A percentile compares a stretch with the other conserved stretches of the same genome.
phyloP scores from a whole-genome alignment of 2,888 invertebrate species.

The Dinocampus coccinellae region DNA sequence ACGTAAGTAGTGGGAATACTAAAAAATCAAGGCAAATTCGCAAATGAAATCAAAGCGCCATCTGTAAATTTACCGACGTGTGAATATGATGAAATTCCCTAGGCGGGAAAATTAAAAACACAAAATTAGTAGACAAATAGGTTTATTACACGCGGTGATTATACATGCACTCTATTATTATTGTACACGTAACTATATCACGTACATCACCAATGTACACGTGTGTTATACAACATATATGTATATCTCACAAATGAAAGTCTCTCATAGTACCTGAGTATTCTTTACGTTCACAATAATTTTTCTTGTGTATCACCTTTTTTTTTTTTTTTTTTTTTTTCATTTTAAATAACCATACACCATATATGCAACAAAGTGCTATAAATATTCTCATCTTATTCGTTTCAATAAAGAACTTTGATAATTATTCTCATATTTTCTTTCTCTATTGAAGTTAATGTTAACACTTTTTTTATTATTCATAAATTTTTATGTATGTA shows the following conservation, averaged over 20 bases:
- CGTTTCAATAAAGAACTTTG: background rate
- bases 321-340: background rate
- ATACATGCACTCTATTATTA: slow-evolving; percentile 23
- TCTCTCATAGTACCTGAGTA: slow-evolving; percentile 20
- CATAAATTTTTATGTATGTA: background rate
- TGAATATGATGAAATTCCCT: too few relatives aligned
- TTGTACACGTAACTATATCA: slow-evolving; percentile 20
- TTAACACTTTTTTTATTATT: background rate
- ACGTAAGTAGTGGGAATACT: background rate
- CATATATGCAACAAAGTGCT: background rate
- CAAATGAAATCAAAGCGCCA: background rate
- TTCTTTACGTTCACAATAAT: background rate
- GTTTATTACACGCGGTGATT: slow-evolving; percentile 56
- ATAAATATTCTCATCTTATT: background rate
- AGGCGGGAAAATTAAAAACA: background rate
- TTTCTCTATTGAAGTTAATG: background rate
- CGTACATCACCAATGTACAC: slow-evolving; percentile 12
- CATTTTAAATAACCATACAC: background rate
- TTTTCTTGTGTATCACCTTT: background rate
- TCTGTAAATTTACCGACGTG: too few relatives aligned
- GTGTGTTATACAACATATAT: background rate
- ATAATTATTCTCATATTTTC: background rate
- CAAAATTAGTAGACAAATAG: slow-evolving; percentile 53
- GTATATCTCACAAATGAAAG: slow-evolving; percentile 8
- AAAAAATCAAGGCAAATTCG: background rate